phyloP scores from a whole-genome alignment of 2,113 vertebrate species.

The Mirza zaza region DNA sequence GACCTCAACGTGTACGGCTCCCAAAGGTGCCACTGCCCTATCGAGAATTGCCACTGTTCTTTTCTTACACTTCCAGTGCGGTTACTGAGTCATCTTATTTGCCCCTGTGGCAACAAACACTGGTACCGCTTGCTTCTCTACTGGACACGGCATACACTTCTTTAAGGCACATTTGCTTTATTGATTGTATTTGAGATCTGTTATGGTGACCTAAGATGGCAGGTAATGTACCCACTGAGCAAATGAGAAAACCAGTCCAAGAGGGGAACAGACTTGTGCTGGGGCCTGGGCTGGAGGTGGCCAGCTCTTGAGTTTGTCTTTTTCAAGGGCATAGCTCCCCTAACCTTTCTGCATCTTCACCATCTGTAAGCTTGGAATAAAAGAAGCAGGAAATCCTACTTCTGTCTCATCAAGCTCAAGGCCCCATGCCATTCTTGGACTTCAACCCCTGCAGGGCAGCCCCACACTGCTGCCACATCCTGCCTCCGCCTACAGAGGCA shows the following conservation, averaged over 20 bases:
- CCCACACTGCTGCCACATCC: fast-evolving
- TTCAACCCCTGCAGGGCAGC: too few relatives aligned
- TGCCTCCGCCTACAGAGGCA: fast-evolving
- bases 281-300: fast-evolving
- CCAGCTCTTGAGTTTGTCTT: fast-evolving
- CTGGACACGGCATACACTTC: fast-evolving
- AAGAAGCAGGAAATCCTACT: background rate
- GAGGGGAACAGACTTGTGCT: fast-evolving
- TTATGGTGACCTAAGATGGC: background rate
- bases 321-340: background rate
- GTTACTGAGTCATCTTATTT: fast-evolving
- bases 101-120: fast-evolving
- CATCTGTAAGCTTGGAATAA: background rate
- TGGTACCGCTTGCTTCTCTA: background rate
- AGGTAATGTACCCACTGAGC: fast-evolving
- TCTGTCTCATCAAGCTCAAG: fast-evolving
- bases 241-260: fast-evolving
- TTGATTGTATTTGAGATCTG: too few relatives aligned
- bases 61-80: fast-evolving
- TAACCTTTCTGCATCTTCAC: background rate
- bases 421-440: background rate
- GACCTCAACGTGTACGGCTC: fast-evolving
- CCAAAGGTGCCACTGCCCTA: background rate
- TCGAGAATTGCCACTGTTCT: fast-evolving
- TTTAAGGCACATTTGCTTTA: fast-evolving